phyloP scores from a whole-genome alignment of 2,888 invertebrate genomes.

The Myopa testacea region DNA sequence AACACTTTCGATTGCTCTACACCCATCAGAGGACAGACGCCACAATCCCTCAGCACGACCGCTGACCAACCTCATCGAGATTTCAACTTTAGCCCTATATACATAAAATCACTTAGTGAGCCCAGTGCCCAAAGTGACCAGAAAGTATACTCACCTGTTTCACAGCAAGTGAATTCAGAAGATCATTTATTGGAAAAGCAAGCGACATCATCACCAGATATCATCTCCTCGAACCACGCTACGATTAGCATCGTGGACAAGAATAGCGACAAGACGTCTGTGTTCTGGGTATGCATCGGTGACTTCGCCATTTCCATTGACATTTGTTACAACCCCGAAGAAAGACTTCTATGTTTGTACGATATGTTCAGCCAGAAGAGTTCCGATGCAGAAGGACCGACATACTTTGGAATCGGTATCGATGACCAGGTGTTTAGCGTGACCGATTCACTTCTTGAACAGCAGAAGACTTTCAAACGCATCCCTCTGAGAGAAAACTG shows the following conservation, averaged over 20 bases:
- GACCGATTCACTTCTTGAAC: slow-evolving; percentile 6
- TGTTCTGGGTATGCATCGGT: slow-evolving; percentile 60
- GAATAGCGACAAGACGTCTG: slow-evolving; percentile 47
- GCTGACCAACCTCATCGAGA: slow-evolving; percentile 40
- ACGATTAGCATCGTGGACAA: slow-evolving; percentile 50
- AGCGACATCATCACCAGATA: slow-evolving; percentile 60
- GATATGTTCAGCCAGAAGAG: slow-evolving; percentile 60
- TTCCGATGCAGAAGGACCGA: slow-evolving; percentile 54
- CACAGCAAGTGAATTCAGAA: slow-evolving; percentile 15
- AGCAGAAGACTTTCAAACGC: slow-evolving; percentile 45
- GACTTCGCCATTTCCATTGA: slow-evolving; percentile 57
- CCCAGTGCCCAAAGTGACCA: too few species aligned
- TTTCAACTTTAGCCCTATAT: slow-evolving; percentile 49
- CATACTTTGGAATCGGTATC: slow-evolving; percentile 57
- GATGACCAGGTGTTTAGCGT: slow-evolving; percentile 57
- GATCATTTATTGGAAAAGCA: slow-evolving; percentile 47
- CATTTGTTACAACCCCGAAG: slow-evolving; percentile 50
- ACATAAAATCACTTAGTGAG: too few species aligned
- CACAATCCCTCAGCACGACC: not conserved
- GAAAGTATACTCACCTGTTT: too few species aligned
- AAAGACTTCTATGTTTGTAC: slow-evolving; percentile 55
- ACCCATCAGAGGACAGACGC: slow-evolving; percentile 52
- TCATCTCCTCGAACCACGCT: slow-evolving; percentile 49
- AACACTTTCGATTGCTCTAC: slow-evolving; percentile 55
- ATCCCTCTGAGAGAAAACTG: slow-evolving; percentile 49